phyloP scores from a whole-genome alignment of 2,113 vertebrate species.

The Bostrychus sinensis region DNA sequence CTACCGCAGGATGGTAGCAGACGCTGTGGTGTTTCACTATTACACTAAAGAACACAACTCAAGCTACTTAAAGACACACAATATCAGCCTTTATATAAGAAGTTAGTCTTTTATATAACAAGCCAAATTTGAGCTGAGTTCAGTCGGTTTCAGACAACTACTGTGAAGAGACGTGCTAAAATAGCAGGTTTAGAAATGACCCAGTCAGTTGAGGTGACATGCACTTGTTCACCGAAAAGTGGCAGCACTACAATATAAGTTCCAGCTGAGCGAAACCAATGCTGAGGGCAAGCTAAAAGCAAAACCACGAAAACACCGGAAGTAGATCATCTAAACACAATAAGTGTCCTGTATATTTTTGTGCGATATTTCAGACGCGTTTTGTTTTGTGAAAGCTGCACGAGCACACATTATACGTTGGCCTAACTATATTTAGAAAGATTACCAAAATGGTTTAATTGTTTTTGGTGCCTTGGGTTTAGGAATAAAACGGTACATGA shows the following conservation, averaged over 20 bases:
- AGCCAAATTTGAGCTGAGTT: no score
- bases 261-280: conserved; percentile 50
- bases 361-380: neutral
- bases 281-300: conserved; percentile 32
- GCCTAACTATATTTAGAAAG: neutral
- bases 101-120: no score
- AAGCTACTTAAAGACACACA: no score
- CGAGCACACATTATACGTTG: neutral
- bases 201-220: conserved; percentile 33
- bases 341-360: neutral
- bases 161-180: neutral
- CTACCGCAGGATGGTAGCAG: conserved; percentile 18
- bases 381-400: conserved; percentile 5
- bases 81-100: no score
- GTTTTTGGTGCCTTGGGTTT: neutral
- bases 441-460: neutral
- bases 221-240: conserved; percentile 45
- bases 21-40: neutral
- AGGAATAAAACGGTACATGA: fast-evolving
- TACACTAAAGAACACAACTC: neutral
- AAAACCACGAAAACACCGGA: conserved; percentile 7
- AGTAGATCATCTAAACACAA: neutral
- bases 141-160: neutral
- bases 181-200: conserved; percentile 6
- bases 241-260: conserved; percentile 56